Evolutionary conservation across 92 coral and sea anemone species (phyloP).

Genomic region (Palythoa grandis): DNA sequence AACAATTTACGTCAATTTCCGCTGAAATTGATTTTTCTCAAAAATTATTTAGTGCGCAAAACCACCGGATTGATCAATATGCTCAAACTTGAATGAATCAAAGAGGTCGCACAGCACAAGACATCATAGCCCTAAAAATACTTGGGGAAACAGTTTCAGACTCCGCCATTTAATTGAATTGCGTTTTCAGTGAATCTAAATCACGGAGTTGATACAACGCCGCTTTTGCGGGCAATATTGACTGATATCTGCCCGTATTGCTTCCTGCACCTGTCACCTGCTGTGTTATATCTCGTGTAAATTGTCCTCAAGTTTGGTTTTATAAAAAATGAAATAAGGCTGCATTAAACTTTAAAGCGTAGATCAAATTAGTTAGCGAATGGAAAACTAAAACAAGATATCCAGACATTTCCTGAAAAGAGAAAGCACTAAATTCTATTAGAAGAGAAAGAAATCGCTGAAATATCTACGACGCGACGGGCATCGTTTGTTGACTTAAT

Average conservation of each 20-base stretch:
- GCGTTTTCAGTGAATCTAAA: background rate
- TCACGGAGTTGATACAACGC: background rate
- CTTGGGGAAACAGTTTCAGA: background rate
- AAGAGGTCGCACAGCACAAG: background rate
- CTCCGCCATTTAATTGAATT: background rate
- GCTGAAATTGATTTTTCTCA: background rate
- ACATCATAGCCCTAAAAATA: background rate
- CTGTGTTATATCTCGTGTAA: background rate
- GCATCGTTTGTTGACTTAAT: background rate
- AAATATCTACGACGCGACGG: background rate
- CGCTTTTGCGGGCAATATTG: background rate
- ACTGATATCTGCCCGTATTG: background rate
- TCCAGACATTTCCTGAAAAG: background rate
- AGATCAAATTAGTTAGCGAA: no score
- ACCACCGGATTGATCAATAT: background rate
- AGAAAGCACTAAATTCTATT: background rate
- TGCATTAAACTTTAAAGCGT: background rate
- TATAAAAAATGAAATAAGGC: background rate
- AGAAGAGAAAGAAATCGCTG: background rate
- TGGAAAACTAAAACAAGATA: background rate
- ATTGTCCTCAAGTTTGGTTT: background rate
- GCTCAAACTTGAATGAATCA: no score
- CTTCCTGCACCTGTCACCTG: slow-evolving; percentile 7
- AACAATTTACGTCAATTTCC: slow-evolving; percentile 10
- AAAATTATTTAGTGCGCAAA: background rate